Evolutionary conservation across 2,113 vertebrate genomes (phyloP).

Genomic region (Steatornis caripensis): DNA sequence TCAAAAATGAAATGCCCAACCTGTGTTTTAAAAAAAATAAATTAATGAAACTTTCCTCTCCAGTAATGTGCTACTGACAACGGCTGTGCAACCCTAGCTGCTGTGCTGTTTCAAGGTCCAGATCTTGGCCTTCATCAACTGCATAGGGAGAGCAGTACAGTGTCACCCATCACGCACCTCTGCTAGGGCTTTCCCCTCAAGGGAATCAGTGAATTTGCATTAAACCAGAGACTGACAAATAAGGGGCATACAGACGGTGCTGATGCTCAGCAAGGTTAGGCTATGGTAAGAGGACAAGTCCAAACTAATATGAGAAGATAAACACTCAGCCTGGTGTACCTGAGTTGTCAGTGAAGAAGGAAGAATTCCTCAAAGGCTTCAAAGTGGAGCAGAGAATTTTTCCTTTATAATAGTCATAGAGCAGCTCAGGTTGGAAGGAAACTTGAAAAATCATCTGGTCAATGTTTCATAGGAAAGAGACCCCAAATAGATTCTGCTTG

Average conservation of each 20-base stretch:
- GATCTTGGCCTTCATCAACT: not conserved
- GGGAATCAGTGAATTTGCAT: not conserved
- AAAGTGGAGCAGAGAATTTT: not conserved
- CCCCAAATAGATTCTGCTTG: no score
- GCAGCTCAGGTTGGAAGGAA: not conserved
- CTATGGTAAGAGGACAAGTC: not conserved
- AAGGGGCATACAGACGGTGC: not conserved
- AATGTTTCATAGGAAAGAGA: rapidly evolving
- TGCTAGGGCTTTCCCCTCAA: not conserved
- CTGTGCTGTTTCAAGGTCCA: not conserved
- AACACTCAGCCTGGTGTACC: not conserved
- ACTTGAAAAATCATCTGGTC: not conserved
- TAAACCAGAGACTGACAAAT: not conserved
- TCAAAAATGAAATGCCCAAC: not conserved
- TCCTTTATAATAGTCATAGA: not conserved
- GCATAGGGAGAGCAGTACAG: not conserved
- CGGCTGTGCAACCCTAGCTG: not conserved
- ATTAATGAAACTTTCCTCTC: not conserved
- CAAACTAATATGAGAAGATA: not conserved
- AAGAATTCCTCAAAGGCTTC: not conserved
- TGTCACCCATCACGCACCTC: not conserved
- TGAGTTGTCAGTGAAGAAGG: not conserved
- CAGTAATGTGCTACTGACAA: not conserved
- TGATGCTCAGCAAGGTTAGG: not conserved
- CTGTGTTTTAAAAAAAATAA: not conserved